These are phyloP conservation scores for Pangasianodon gigas DNA, from an alignment of 2,113 vertebrate species.

Conservation along the genomic window DNA sequence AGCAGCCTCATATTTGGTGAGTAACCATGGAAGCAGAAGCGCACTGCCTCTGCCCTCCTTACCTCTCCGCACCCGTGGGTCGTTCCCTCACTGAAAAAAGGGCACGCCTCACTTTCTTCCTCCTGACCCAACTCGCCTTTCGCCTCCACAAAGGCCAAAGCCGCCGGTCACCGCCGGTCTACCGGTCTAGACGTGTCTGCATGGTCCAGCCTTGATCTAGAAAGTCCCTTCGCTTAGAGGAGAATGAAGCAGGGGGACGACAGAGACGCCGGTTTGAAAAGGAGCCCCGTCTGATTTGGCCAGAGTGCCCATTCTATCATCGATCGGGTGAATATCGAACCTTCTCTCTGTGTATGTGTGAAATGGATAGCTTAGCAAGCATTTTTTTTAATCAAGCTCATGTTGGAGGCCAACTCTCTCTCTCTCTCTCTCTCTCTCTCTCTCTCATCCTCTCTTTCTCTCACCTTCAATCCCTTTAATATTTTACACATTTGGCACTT, in stretches of 20 bases:
- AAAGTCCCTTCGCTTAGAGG: slow-evolving; percentile 84
- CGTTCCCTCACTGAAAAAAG: slow-evolving; percentile 86
- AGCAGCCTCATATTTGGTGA: slow-evolving; percentile 91
- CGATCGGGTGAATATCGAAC: slow-evolving; percentile 99
- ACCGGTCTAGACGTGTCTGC: slow-evolving; percentile 95
- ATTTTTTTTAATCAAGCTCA: slow-evolving; percentile 81
- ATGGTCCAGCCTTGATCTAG: slow-evolving; percentile 97
- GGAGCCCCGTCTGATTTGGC: slow-evolving; percentile 93
- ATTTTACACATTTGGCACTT: background rate
- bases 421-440: slow-evolving; percentile 59
- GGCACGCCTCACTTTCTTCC: slow-evolving; percentile 88
- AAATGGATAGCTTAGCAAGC: slow-evolving; percentile 98
- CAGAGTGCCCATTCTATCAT: slow-evolving; percentile 98
- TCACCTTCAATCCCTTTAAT: background rate
- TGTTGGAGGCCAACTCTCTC: slow-evolving; percentile 70
- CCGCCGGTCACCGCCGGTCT: slow-evolving; percentile 88
- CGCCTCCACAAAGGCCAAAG: slow-evolving; percentile 91
- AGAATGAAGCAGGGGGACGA: slow-evolving; percentile 83
- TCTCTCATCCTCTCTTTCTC: slow-evolving; percentile 24
- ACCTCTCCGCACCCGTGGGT: slow-evolving; percentile 95
- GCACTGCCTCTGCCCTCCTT: slow-evolving; percentile 90
- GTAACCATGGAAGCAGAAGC: slow-evolving; percentile 99
- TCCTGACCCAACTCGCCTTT: slow-evolving; percentile 90
- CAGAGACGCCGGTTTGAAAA: slow-evolving; percentile 96
- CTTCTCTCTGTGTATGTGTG: slow-evolving; percentile 95